Evolutionary conservation across 2,888 invertebrate species (phyloP).

Genomic region (Agrotis ipsilon): DNA sequence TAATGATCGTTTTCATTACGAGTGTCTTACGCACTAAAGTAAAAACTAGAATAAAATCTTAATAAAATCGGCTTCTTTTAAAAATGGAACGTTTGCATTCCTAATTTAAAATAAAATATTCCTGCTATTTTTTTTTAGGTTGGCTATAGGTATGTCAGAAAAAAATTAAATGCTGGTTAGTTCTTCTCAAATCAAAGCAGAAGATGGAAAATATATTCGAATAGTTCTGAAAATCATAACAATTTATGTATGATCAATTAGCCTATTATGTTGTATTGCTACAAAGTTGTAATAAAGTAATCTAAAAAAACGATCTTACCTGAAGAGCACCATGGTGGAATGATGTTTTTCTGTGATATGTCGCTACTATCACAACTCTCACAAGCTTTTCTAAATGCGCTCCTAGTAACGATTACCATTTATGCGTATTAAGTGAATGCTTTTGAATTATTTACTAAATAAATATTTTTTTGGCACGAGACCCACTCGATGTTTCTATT

Average conservation of each 20-base stretch:
- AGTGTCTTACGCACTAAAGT: background rate
- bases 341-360: slow-evolving; percentile 73
- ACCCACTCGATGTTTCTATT: slow-evolving; percentile 56
- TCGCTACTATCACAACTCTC: slow-evolving; percentile 75
- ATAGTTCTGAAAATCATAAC: background rate
- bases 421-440: slow-evolving; percentile 39
- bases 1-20: slow-evolving; percentile 10
- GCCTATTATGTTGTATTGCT: background rate
- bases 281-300: background rate
- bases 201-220: background rate
- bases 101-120: slow-evolving; percentile 1
- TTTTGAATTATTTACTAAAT: slow-evolving; percentile 22
- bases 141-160: background rate
- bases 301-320: slow-evolving; percentile 71
- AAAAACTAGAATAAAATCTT: background rate
- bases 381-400: slow-evolving; percentile 71
- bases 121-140: background rate
- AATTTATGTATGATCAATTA: background rate
- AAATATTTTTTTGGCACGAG: slow-evolving; percentile 32
- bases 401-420: slow-evolving; percentile 78
- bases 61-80: background rate
- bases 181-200: background rate
- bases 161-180: background rate
- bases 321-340: slow-evolving; percentile 84
- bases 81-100: background rate